Evolutionary conservation across 1,140 invertebrate species (phyloP), one percentile per base, ranked within the genome.

Genomic region (Eriosoma lanigerum): DNA sequence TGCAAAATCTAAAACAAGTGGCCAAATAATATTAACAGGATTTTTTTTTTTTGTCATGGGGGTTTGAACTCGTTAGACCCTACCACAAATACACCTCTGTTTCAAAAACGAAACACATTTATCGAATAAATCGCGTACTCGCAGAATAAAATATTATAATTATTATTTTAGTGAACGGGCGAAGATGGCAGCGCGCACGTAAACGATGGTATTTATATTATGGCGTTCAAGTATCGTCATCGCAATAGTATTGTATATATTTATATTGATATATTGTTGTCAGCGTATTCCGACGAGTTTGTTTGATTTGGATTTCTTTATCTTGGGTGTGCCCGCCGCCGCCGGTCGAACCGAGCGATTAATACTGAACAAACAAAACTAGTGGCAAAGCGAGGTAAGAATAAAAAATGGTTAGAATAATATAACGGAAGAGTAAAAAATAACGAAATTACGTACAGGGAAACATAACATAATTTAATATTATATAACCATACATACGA

Each of bases 301-400:
- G 52, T 73, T 73, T 54, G 46, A 29, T 29, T 73, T 52, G 24
- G 50, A 12, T 54, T n/a, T 54, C n/a, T 73, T 76, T 76, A 76
- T 76, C 73, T 76, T 76, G 52, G 54, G 50, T 17, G 73, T 73
- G 52, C 19, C 46, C 4, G 19, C n/a, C n/a, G n/a, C 52, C 54
- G 52, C 13, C 15, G 73, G 29, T 17, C 32, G 48, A 56, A 58
- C 72, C n/a, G 15, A 46, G 13, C 12, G 29, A 56, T 76, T 76
- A 76, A 58, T 38, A 44, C 73, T 58, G 52, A 76, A 12, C 73
- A 76, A 76, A 76, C 73, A 76, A n/a, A 29, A 58, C 1, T n/a
- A 58, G 21, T 1, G 29, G 29, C 9, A 21, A 15, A 17, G 50
- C 19, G 12, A n/a, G 26, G 50, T 1, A 1, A 56, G 58, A 56